Conservation (phyloP, 2,888 invertebrate species). For the Notodonta dromedarius region DNA sequence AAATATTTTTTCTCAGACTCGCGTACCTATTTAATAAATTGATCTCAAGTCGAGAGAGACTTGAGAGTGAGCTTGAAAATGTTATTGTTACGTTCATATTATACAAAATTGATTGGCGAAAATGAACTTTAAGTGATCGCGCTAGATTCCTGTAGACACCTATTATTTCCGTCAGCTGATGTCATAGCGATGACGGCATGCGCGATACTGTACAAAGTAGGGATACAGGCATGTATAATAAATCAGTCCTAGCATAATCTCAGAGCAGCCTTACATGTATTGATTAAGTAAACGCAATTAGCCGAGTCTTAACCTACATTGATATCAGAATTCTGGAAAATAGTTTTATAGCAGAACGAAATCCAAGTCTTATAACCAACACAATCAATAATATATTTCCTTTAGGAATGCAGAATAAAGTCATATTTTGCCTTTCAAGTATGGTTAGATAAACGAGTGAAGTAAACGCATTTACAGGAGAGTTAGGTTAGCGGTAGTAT, state of each 20-base stretch:
- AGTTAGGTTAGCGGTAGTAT: too few relatives aligned
- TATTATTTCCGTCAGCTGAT: constrained; percentile 12
- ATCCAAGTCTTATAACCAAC: too few relatives aligned
- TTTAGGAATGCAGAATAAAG: too few relatives aligned
- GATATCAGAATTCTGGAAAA: background rate
- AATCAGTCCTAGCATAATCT: constrained; percentile 1
- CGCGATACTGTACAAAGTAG: constrained; percentile 6
- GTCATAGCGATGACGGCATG: constrained; percentile 20
- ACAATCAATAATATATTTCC: too few relatives aligned
- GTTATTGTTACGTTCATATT: too few relatives aligned
- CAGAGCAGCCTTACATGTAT: background rate
- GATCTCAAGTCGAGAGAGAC: too few relatives aligned
- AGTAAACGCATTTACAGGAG: background rate
- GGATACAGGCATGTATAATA: constrained; percentile 5
- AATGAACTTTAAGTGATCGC: too few relatives aligned
- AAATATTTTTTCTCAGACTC: too few relatives aligned
- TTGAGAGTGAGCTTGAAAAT: too few relatives aligned
- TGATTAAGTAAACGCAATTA: background rate
- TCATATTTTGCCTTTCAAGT: background rate
- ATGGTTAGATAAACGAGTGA: background rate
- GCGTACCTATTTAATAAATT: too few relatives aligned
- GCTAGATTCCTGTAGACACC: too few relatives aligned
- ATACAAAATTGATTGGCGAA: too few relatives aligned
- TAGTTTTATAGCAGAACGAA: background rate
- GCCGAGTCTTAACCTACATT: background rate